Evolutionary conservation across 2,113 vertebrate genomes (phyloP), one percentile per base, ranked within the genome.

Genomic region (Anguilla rostrata): DNA sequence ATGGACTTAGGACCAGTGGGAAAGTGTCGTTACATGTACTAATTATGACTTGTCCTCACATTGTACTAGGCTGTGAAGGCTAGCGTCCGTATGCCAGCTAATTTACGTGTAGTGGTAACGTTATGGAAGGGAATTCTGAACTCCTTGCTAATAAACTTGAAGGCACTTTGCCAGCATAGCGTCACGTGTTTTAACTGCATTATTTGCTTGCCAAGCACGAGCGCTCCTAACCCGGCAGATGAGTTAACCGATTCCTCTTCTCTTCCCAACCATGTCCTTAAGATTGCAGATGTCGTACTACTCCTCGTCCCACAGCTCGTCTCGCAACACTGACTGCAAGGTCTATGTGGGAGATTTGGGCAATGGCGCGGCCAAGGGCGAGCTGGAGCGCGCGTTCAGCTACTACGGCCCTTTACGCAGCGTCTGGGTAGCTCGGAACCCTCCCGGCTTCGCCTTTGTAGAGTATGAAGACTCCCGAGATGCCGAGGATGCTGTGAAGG

Each of bases 391-490:
- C 26, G 95, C 95, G 0, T 96, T 96, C 92, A 95, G 96, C 89
- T 96, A 96, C 88, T 96, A 96, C 0, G 96, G 96, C 14, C 96
- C 96, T 0, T 91, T 96, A 84, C 93, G 96, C 20, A 96, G 88
- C 1, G 96, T 96, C 18, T 96, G 96, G 95, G 95, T 96, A 83
- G 95, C 96, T 6, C 91, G 96, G 83, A 96, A 96, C 91, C 96
- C 96, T 0, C 96, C 96, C 0, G 96, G 96, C 15, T 96, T 96
- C 22, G 95, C 95, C 63, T 96, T 96, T 49, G 95, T 96, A 12
- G 95, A 96, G 90, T 96, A 95, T 88, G 96, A 96, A 83, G 96
- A 96, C 87, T 88, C 95, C 75, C 93, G 96, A 88, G 96, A 96
- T 60, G 95, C 96, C 46, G 95, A 96, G 84, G 96, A 96, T 86